These are phyloP conservation scores for Pammene aurita DNA, from an alignment of 2,888 invertebrate species.

Conservation along the genomic window DNA sequence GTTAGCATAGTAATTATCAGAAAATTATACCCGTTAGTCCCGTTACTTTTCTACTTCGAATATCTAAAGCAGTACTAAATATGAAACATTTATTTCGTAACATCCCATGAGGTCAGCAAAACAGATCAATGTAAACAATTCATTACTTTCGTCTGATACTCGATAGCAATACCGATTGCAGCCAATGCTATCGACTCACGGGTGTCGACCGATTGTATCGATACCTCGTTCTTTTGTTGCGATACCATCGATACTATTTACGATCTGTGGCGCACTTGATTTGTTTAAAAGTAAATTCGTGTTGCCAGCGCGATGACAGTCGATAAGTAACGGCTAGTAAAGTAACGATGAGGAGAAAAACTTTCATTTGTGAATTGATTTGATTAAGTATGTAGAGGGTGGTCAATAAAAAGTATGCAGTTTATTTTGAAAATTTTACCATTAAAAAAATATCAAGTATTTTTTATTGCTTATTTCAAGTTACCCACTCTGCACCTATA, in stretches of 20 bases:
- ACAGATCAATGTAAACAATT: constrained; percentile 28
- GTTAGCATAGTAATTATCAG: constrained; percentile 1
- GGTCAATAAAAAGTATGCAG: too few relatives aligned
- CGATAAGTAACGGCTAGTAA: constrained; percentile 17
- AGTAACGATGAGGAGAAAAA: constrained; percentile 6
- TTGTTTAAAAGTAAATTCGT: constrained; percentile 40
- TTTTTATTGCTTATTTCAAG: too few relatives aligned
- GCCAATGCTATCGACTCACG: constrained; percentile 23
- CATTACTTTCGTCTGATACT: constrained; percentile 25
- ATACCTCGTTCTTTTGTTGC: constrained; percentile 25
- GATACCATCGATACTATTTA: constrained; percentile 36
- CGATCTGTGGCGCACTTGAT: constrained; percentile 36
- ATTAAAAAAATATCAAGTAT: too few relatives aligned
- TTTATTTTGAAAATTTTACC: too few relatives aligned
- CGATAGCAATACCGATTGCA: constrained; percentile 34
- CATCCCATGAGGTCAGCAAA: constrained; percentile 7
- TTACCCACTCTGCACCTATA: too few relatives aligned
- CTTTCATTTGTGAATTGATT: not conserved
- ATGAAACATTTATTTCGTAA: not conserved
- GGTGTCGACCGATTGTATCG: constrained; percentile 36
- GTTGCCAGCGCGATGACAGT: constrained; percentile 40
- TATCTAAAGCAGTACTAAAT: not conserved
- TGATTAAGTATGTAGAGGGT: not conserved
- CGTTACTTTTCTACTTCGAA: not conserved
- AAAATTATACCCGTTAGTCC: not conserved